These are phyloP conservation scores for Nanorana parkeri DNA, from an alignment of 2,113 vertebrate genomes.

Conservation along the genomic window DNA sequence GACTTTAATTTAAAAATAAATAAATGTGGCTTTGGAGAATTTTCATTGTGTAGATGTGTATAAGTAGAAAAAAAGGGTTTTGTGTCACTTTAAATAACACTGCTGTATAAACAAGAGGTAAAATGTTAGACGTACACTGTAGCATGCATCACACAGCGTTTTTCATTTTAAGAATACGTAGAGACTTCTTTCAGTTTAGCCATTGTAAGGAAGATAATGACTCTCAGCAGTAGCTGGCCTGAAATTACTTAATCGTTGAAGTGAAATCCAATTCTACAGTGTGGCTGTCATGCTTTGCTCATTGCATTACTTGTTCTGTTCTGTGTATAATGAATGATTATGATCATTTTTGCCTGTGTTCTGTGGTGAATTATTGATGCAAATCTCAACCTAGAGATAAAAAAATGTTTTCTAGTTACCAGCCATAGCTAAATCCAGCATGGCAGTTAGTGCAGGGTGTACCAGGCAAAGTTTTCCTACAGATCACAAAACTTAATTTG, in stretches of 20 bases:
- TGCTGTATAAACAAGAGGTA: not conserved
- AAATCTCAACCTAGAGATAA: not conserved
- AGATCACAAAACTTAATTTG: no score
- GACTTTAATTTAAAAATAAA: no score
- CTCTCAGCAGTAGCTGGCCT: conserved; percentile 34
- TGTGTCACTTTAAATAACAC: no score
- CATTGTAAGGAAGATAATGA: conserved; percentile 54
- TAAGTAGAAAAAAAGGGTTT: no score
- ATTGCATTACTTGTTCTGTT: conserved; percentile 19
- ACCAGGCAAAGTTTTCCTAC: not conserved
- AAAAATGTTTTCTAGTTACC: conserved; percentile 1
- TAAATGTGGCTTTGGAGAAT: no score
- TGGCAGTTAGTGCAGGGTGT: not conserved
- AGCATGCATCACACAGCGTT: conserved; percentile 16
- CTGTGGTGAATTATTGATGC: conserved; percentile 24
- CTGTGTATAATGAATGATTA: conserved; percentile 31
- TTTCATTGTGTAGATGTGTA: no score
- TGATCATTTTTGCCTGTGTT: conserved; percentile 9
- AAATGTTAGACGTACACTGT: conserved; percentile 13
- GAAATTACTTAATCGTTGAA: conserved; percentile 54
- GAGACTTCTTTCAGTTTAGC: conserved; percentile 41
- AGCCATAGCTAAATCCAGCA: not conserved
- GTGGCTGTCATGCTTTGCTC: conserved; percentile 38
- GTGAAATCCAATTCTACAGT: conserved; percentile 52
- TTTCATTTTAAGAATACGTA: conserved; percentile 44